These are phyloP conservation scores for Dermolepida albohirtum DNA, from an alignment of 2,888 invertebrate genomes.

Conservation along the genomic window DNA sequence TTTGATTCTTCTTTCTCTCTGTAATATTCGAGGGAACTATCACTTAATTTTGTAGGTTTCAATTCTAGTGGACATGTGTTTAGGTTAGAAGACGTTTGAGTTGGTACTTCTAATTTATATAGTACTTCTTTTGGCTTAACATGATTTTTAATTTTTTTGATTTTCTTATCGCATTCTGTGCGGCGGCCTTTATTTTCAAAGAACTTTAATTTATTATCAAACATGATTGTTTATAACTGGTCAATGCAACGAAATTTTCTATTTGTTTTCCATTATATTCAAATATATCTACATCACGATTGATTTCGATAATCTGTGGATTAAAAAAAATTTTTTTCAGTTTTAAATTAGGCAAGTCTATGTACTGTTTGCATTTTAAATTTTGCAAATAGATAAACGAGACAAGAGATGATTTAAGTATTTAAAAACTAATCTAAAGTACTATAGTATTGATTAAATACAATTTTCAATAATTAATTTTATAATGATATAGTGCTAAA, in stretches of 20 bases:
- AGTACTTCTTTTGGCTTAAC: neutral
- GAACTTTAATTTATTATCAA: neutral
- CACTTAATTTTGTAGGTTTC: constrained; percentile 25
- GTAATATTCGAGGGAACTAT: neutral
- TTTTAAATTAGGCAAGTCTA: too few relatives aligned
- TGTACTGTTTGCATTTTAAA: too few relatives aligned
- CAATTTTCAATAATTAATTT: too few relatives aligned
- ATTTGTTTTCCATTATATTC: neutral
- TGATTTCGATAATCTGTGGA: constrained; percentile 18
- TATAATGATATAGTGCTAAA: too few relatives aligned
- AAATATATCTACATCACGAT: constrained; percentile 12
- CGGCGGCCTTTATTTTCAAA: constrained; percentile 8
- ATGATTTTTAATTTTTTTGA: constrained; percentile 8
- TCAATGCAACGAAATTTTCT: too few relatives aligned
- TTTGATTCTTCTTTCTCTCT: constrained; percentile 9
- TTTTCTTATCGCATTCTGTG: constrained; percentile 4
- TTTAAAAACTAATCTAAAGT: too few relatives aligned
- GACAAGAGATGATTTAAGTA: too few relatives aligned
- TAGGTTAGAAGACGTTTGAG: neutral
- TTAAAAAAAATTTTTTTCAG: neutral
- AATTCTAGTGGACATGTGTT: constrained; percentile 10
- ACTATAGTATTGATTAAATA: too few relatives aligned
- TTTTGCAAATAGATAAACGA: too few relatives aligned
- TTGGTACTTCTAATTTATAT: constrained; percentile 14
- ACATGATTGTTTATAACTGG: neutral